A percentile compares a stretch with the other conserved stretches of the same genome.
Conservation (phyloP, 2,113 vertebrate species). For the Chaetops frenatus region DNA sequence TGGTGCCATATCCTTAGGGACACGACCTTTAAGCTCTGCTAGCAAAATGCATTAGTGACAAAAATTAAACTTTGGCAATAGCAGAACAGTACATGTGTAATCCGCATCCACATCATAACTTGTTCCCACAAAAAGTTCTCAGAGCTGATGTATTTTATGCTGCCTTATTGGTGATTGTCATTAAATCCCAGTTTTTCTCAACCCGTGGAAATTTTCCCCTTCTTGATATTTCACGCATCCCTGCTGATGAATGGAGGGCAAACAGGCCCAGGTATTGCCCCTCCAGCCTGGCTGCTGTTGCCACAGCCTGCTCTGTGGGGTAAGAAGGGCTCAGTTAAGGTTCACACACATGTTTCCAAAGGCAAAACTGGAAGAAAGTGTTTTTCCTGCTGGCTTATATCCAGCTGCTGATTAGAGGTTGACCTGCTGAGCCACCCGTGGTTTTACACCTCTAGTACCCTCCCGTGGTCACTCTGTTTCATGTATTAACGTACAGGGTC, state of each 20-base stretch:
- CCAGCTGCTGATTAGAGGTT: neutral
- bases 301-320: neutral
- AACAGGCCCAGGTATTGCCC: neutral
- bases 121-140: neutral
- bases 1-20: neutral
- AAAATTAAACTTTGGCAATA: neutral
- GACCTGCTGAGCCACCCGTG: neutral
- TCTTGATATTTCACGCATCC: neutral
- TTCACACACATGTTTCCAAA: neutral
- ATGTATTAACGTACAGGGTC: neutral
- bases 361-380: rapidly evolving
- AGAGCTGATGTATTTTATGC: neutral
- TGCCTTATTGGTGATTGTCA: neutral
- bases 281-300: neutral
- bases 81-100: neutral
- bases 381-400: neutral
- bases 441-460: neutral
- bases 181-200: neutral
- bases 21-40: neutral
- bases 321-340: neutral
- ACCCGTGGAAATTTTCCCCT: neutral
- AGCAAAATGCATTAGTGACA: slow-evolving; percentile 29
- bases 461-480: neutral
- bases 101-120: neutral
- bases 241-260: neutral